Base-by-base conservation (phyloP, 1,140 invertebrate species). In the Calosoma granatense region DNA sequence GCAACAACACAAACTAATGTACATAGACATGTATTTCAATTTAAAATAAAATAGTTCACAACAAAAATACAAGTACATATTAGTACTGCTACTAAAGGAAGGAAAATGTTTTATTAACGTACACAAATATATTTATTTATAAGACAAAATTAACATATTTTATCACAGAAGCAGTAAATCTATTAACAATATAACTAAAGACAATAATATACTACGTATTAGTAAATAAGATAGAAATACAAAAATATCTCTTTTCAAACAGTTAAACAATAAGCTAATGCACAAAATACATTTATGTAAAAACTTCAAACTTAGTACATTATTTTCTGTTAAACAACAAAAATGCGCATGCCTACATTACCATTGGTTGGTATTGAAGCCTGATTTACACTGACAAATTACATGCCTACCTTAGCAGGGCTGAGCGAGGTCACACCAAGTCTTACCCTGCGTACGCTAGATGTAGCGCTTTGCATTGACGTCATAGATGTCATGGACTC, bases 401-500 rank as follows among this genome's bases (percentile, higher is more conserved):
- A 47, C 41, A 47, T 47, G 41, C 82, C 82, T 84, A 85, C 84
- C 84, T 85, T 81, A 65, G 80, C 71, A 57, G 74, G 64, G 64
- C 64, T 71, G 67, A 86, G 76, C 60, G 84, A 83, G 59, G 79
- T 84, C 64, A 88, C 80, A 59, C 85, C 86, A 60, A 88, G 78
- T 71, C 85, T 85, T 80, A 84, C 81, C 77, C 82, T 72, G 64
- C 67, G 59, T 17, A 61, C 59, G 36, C 56, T 59, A 20, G 65
- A 65, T 9, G 65, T 82, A 60, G 87, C 81, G 64, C 88, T 88
- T 54, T 81, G 82, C 47, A 84, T 78, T 22, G 82, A 83, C 60
- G 84, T 78, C 58, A 85, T 81, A 1, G 90, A 92, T 3, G 84
- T 84, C 56, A 94, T 78, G 55, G 92, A 92, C 66, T 93, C 92